Conservation (phyloP, 2,888 invertebrate genomes). For the Cataglyphis albicans region DNA sequence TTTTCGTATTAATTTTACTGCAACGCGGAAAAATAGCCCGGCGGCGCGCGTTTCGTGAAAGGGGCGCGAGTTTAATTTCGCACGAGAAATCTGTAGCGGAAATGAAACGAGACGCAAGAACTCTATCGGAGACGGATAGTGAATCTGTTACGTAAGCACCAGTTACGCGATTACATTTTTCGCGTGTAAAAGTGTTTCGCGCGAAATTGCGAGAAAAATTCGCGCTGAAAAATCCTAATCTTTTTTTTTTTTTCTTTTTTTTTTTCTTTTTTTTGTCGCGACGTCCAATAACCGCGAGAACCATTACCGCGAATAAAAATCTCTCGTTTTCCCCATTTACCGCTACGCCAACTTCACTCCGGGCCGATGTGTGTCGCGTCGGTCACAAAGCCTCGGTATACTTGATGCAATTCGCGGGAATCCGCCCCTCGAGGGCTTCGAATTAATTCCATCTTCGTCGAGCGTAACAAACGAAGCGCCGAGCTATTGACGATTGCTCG, state of each 20-base stretch:
- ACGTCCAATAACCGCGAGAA: conserved; percentile 39
- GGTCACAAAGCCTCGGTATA: conserved; percentile 47
- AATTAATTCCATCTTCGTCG: conserved; percentile 55
- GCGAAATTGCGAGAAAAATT: conserved; percentile 25
- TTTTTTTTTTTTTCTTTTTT: conserved; percentile 25
- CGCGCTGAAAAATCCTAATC: conserved; percentile 32
- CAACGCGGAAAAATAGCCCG: conserved; percentile 24
- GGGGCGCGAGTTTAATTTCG: conserved; percentile 37
- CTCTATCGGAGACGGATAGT: conserved; percentile 15
- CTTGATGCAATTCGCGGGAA: conserved; percentile 51
- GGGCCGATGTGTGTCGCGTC: conserved; percentile 39
- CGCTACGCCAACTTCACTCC: conserved; percentile 22
- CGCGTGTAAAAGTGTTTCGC: conserved; percentile 28
- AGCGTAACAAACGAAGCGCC: conserved; percentile 44
- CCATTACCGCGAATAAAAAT: conserved; percentile 56
- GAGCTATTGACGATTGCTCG: conserved; percentile 45
- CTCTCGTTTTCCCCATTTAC: conserved; percentile 46
- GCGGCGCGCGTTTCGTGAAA: conserved; percentile 18
- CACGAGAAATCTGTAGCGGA: not conserved
- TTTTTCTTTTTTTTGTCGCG: conserved; percentile 7
- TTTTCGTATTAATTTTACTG: conserved; percentile 39
- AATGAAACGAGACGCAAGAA: conserved; percentile 18
- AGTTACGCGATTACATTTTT: conserved; percentile 27
- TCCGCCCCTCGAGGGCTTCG: conserved; percentile 42
- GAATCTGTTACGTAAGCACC: conserved; percentile 13